A percentile compares a stretch with the other conserved stretches of the same genome.
phyloP scores from a whole-genome alignment of 2,888 invertebrate genomes.

The Clunio marinus region DNA sequence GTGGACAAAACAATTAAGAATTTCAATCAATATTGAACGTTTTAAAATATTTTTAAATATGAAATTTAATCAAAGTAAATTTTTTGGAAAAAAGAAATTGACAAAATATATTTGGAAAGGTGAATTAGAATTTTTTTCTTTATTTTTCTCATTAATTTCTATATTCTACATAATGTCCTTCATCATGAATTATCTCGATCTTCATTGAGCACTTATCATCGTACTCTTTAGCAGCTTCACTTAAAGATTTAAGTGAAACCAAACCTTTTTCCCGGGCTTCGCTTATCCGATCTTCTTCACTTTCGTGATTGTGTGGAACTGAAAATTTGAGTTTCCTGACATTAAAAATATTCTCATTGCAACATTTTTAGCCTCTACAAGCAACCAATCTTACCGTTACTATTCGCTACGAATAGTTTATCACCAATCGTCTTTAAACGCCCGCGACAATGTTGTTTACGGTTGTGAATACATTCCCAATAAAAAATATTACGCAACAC shows the following conservation, averaged over 20 bases:
- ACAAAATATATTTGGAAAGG: no score
- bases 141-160: no score
- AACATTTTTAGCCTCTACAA: not conserved
- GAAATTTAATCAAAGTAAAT: no score
- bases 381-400: conserved; percentile 42
- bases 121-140: no score
- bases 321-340: not conserved
- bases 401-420: conserved; percentile 50
- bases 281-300: conserved; percentile 2
- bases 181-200: conserved; percentile 16
- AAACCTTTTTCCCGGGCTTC: conserved; percentile 24
- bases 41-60: no score
- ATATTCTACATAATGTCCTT: no score
- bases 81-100: no score
- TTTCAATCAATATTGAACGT: not conserved
- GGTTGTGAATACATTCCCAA: conserved; percentile 52
- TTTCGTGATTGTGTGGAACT: conserved; percentile 25
- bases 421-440: conserved; percentile 50
- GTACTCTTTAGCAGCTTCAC: conserved; percentile 9
- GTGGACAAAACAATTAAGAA: not conserved
- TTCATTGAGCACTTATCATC: conserved; percentile 3
- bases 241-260: not conserved
- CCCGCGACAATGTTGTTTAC: conserved; percentile 50
- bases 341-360: not conserved
- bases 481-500: conserved; percentile 48